phyloP scores from a whole-genome alignment of 2,113 vertebrate genomes.

The Brachyhypopomus occidentalis region DNA sequence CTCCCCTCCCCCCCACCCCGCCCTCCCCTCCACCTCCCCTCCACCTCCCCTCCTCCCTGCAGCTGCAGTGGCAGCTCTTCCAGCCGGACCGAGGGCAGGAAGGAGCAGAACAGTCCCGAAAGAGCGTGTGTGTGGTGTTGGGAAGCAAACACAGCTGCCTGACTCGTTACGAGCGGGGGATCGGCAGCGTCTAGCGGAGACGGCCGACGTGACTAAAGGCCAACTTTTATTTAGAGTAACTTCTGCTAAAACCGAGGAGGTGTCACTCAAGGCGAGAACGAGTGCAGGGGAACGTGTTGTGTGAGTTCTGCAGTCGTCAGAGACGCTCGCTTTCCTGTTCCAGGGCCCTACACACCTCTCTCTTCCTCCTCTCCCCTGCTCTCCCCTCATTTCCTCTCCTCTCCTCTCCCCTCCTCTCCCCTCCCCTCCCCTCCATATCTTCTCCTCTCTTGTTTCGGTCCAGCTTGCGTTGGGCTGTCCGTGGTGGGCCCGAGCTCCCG shows the following conservation, averaged over 20 bases:
- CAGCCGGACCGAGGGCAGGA: slow-evolving; percentile 44
- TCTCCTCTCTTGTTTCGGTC: slow-evolving; percentile 1
- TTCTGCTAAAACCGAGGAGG: not conserved
- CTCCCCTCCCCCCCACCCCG: not conserved
- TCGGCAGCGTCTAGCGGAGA: slow-evolving; percentile 27
- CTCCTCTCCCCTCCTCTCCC: not conserved
- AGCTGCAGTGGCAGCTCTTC: slow-evolving; percentile 49
- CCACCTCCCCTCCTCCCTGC: not conserved
- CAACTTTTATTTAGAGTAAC: not conserved
- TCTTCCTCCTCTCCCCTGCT: not conserved
- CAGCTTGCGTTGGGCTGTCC: not conserved
- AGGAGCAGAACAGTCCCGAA: slow-evolving; percentile 50
- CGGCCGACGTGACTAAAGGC: slow-evolving; percentile 12
- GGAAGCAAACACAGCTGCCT: slow-evolving; percentile 57
- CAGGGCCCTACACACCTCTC: not conserved
- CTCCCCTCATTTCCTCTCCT: not conserved
- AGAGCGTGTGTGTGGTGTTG: slow-evolving; percentile 44
- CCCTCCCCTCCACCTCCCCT: not conserved
- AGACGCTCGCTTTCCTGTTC: not conserved
- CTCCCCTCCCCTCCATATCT: not conserved
- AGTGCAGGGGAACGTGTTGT: slow-evolving; percentile 9
- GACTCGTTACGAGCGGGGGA: slow-evolving; percentile 47
- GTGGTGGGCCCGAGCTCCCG: not conserved
- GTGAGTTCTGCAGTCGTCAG: not conserved
- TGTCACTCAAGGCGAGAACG: slow-evolving; percentile 32